These are phyloP conservation scores for Syrmaticus mikado DNA, from an alignment of 2,113 vertebrate genomes.

Conservation along the genomic window DNA sequence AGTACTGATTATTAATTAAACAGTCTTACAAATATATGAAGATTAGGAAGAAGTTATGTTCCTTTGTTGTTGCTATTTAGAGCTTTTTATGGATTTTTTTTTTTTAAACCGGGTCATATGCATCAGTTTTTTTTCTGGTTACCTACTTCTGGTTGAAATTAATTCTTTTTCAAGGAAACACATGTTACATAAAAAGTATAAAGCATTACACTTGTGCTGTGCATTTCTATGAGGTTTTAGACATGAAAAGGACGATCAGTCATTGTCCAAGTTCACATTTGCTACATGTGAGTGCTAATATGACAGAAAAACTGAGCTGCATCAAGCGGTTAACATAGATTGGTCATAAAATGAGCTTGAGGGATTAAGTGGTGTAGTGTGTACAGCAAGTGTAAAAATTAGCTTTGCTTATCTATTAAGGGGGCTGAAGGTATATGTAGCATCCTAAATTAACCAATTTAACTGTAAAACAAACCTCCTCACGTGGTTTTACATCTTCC, in stretches of 20 bases:
- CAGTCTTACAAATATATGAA: not conserved
- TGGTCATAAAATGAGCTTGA: not conserved
- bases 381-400: constrained; percentile 36
- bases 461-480: constrained; percentile 34
- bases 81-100: not conserved
- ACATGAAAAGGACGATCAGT: not conserved
- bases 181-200: not conserved
- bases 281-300: not conserved
- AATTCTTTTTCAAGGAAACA: not conserved
- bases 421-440: not conserved
- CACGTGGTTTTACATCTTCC: not conserved
- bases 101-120: not conserved
- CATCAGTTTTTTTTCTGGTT: not conserved
- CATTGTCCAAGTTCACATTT: not conserved
- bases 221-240: not conserved
- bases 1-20: not conserved
- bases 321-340: not conserved
- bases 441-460: not conserved
- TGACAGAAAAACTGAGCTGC: not conserved
- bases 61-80: not conserved
- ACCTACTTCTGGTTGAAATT: not conserved
- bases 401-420: not conserved
- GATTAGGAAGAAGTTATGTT: not conserved
- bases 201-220: not conserved
- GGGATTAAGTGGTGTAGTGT: not conserved